These are phyloP conservation scores for Ectropis crepuscularia DNA, from an alignment of 2,888 invertebrate genomes.

Conservation along the genomic window DNA sequence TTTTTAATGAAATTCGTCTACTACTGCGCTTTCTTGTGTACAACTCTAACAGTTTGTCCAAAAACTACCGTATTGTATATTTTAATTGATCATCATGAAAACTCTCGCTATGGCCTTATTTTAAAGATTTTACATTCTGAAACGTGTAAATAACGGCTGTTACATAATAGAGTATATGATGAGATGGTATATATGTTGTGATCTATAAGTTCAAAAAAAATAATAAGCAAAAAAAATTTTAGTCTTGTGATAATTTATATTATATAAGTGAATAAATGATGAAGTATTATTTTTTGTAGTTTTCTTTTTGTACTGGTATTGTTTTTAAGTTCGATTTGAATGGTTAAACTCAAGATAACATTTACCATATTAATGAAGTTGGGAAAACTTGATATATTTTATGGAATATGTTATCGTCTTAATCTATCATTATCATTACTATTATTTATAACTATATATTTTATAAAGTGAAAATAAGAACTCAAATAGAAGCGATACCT, in stretches of 20 bases:
- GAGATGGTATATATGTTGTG: constrained; percentile 78
- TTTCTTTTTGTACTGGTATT: constrained; percentile 41
- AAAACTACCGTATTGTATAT: too few species aligned
- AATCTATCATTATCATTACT: too few species aligned
- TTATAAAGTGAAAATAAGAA: too few species aligned
- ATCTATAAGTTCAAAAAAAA: constrained; percentile 82
- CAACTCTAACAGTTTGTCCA: too few species aligned
- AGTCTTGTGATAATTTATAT: constrained; percentile 85
- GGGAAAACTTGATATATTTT: too few species aligned
- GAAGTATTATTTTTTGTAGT: constrained; percentile 68
- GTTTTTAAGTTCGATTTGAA: not conserved
- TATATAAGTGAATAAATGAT: constrained; percentile 81
- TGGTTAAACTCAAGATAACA: too few species aligned
- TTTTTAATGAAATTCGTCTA: too few species aligned
- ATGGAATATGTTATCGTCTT: too few species aligned
- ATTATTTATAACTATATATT: too few species aligned
- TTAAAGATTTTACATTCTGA: constrained; percentile 62
- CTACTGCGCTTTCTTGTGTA: too few species aligned
- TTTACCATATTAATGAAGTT: too few species aligned
- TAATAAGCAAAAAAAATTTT: constrained; percentile 67
- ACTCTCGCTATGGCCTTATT: constrained; percentile 74
- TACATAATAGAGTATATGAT: constrained; percentile 73
- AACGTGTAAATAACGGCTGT: constrained; percentile 71
- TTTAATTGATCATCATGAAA: constrained; percentile 49
- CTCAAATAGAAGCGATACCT: too few species aligned